Evolutionary conservation across 2,113 vertebrate genomes (phyloP).

Genomic region (Nothocercus nigrocapillus): DNA sequence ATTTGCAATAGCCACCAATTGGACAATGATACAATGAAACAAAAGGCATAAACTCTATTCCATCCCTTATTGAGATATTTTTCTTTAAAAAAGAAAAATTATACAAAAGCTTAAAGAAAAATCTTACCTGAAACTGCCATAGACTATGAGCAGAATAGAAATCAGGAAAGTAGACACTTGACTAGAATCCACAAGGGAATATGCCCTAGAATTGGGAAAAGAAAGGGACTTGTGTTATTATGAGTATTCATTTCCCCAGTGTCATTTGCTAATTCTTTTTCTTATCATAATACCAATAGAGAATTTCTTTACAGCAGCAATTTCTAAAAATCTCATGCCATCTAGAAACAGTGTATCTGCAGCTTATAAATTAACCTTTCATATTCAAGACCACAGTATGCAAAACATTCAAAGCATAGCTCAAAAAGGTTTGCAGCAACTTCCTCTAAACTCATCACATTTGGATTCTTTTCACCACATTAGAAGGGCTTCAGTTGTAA

Average conservation of each 20-base stretch:
- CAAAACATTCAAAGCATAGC: not conserved
- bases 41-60: not conserved
- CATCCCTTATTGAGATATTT: not conserved
- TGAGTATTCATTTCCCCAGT: not conserved
- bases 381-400: not conserved
- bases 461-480: not conserved
- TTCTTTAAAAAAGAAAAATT: not conserved
- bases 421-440: not conserved
- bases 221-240: not conserved
- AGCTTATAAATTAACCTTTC: not conserved
- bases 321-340: not conserved
- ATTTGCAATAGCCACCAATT: not conserved
- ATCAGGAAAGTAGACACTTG: conserved; percentile 99
- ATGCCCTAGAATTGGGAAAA: conserved; percentile 85
- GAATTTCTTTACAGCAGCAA: not conserved
- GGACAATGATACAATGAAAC: not conserved
- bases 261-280: not conserved
- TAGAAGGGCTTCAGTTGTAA: not conserved
- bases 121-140: conserved; percentile 87
- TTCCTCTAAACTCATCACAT: not conserved
- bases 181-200: conserved; percentile 99
- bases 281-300: not conserved
- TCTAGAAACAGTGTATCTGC: not conserved
- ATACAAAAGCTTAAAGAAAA: not conserved
- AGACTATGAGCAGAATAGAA: conserved; percentile 87